Base-by-base conservation (phyloP, 2,113 vertebrate genomes). In the Asarcornis scutulata region DNA sequence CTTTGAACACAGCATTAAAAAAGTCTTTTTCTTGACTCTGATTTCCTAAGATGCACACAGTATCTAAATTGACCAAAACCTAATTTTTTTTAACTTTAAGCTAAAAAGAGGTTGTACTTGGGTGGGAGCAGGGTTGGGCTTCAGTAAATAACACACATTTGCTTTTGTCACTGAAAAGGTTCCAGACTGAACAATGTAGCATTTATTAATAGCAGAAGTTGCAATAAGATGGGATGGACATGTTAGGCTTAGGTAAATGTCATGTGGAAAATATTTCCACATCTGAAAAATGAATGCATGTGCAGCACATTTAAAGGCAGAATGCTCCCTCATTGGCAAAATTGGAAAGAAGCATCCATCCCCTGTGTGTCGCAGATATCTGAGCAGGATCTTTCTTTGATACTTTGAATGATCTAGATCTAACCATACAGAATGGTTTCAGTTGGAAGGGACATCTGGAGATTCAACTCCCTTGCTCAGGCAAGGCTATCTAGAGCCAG, bases 41-140 rank as follows among this genome's bases (percentile, higher is more conserved):
- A 34, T 94, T 94, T 91, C 40, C 53, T 78, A 76, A 86, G 95
- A 95, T 89, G 58, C 58, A 92, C 77, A 86, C 17, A 40, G 55
- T 92, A 91, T 89, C 73, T 95, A 94, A 95, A 96, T 95, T 94
- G 66, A 80, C 46, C 76, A 86, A 83, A 95, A 95, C 93, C 94
- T 91, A 60, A 91, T 91, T 91, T 91, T 46, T 46, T 97, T 96
- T 95, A 93, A 94, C 75, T 44, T 68, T 68, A 95, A 95, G 63
- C 88, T 86, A 90, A 91, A 90, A 89, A 92, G 53, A 71, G 86
- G 90, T 96, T 91, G 67, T 85, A 59, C 16, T 29, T 50, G 93
- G 81, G 36, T 85, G 92, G 36, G 46, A 48, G 46, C 46, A 55
- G 40, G 23, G 23, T 13, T 52, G 21, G 83, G 53, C 76, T 92